Evolutionary conservation across 2,113 vertebrate species (phyloP).

Genomic region (Corythaixoides concolor): DNA sequence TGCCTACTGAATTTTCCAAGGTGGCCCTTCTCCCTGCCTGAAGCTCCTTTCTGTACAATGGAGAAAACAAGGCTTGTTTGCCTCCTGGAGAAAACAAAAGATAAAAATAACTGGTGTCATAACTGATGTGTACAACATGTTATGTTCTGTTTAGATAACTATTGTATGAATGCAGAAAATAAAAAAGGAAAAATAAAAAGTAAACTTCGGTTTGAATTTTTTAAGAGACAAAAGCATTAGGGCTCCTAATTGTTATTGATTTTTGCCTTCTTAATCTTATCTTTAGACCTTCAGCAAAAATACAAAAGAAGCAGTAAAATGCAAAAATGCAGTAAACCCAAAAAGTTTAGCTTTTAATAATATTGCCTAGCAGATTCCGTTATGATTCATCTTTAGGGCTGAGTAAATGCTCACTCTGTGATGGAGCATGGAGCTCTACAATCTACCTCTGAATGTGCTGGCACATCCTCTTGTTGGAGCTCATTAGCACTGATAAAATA

Average conservation of each 20-base stretch:
- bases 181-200: neutral
- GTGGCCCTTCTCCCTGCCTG: neutral
- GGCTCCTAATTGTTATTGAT: neutral
- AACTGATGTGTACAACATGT: neutral
- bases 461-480: neutral
- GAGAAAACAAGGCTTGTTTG: neutral
- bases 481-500: neutral
- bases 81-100: neutral
- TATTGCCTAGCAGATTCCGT: neutral
- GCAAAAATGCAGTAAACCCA: neutral
- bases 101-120: neutral
- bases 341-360: neutral
- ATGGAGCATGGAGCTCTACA: neutral
- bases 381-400: neutral
- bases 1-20: neutral
- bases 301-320: neutral
- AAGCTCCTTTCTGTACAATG: neutral
- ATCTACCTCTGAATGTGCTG: neutral
- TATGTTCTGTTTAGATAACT: neutral
- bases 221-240: neutral
- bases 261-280: neutral
- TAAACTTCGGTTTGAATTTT: neutral
- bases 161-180: neutral
- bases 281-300: neutral
- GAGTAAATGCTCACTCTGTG: neutral